These are phyloP conservation scores for Hypomecis atomaria DNA, from an alignment of 2,888 invertebrate genomes.

Conservation along the genomic window DNA sequence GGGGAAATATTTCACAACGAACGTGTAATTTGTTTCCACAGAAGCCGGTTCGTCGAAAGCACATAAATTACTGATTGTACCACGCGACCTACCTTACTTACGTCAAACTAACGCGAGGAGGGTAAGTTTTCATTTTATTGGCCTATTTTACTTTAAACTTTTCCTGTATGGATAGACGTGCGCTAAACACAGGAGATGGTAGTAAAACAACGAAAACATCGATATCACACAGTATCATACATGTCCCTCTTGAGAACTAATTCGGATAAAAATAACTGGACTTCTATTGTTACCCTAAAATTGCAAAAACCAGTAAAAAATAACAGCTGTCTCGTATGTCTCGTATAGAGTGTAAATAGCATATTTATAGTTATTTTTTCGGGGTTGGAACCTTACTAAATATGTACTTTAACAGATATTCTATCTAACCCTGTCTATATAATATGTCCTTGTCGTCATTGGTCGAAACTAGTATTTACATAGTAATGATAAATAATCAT, in stretches of 20 bases:
- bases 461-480: too few relatives aligned
- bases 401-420: too few relatives aligned
- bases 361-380: too few relatives aligned
- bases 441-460: too few relatives aligned
- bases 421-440: too few relatives aligned
- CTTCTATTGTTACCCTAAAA: too few relatives aligned
- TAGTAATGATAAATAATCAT: too few relatives aligned
- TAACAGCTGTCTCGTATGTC: too few relatives aligned
- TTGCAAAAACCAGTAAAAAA: too few relatives aligned
- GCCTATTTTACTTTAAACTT: not conserved
- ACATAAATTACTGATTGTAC: slow-evolving; percentile 76
- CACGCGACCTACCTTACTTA: slow-evolving; percentile 79
- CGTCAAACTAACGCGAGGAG: slow-evolving; percentile 83
- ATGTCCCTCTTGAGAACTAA: not conserved
- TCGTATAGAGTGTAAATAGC: too few relatives aligned
- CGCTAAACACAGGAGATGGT: not conserved
- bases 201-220: not conserved
- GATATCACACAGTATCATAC: not conserved
- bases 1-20: slow-evolving; percentile 30
- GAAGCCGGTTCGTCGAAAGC: slow-evolving; percentile 75
- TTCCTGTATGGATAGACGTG: not conserved
- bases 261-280: too few relatives aligned
- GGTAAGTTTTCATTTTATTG: slow-evolving; percentile 55
- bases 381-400: too few relatives aligned
- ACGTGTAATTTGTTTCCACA: slow-evolving; percentile 48